Percentiles rank a stretch among this genome's conserved stretches.
Conservation (phyloP, 37 sponge, comb jelly and placozoan genomes). For the Lycopodina hypogea region DNA sequence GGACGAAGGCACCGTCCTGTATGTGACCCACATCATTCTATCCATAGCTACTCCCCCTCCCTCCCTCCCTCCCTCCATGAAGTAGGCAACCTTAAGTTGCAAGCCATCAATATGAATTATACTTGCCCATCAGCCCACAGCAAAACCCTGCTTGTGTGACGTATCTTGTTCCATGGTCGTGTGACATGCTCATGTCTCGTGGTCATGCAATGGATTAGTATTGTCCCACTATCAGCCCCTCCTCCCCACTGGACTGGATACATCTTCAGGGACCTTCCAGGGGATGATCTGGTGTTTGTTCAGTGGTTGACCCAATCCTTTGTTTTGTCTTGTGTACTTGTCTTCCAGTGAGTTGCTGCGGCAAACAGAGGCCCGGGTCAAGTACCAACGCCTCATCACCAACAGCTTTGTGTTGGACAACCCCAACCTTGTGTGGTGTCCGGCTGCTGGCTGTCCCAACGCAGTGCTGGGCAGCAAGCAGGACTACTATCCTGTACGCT, state of each 20-base stretch:
- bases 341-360: constrained; percentile 46
- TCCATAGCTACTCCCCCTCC: not conserved
- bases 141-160: too few relatives aligned
- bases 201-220: too few relatives aligned
- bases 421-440: constrained; percentile 79
- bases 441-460: constrained; percentile 83
- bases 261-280: too few relatives aligned
- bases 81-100: too few relatives aligned
- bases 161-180: too few relatives aligned
- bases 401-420: constrained; percentile 84
- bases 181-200: too few relatives aligned
- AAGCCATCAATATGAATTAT: too few relatives aligned
- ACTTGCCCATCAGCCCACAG: too few relatives aligned
- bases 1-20: constrained; percentile 78
- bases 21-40: constrained; percentile 30
- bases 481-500: constrained; percentile 58
- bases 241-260: too few relatives aligned
- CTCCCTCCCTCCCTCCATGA: not conserved
- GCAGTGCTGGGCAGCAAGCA: constrained; percentile 52
- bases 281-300: too few relatives aligned
- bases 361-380: constrained; percentile 33
- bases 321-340: not conserved
- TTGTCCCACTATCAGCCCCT: too few relatives aligned
- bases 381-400: constrained; percentile 78
- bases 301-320: not conserved